Evolutionary conservation across 2,797 vertebrate species (phyloP), one percentile per base, ranked within the genome.

Genomic region (Tenualosa ilisha): DNA sequence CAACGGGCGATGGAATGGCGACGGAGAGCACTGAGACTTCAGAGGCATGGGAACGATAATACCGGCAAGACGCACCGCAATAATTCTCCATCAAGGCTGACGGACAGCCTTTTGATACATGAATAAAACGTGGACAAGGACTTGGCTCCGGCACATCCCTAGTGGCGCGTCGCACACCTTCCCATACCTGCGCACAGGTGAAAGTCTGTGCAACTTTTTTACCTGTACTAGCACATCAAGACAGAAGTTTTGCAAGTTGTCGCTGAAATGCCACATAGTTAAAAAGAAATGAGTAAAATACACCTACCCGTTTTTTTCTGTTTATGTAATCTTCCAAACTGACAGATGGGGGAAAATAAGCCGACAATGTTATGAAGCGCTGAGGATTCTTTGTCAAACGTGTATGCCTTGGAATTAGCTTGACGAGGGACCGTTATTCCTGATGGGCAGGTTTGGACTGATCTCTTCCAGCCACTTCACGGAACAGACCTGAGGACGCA

Each of bases 401-500:
- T 95, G 94, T 96, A 96, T 97, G 96, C 97, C 97, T 97, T 95
- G 95, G 95, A 96, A 96, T 97, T 95, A 97, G 97, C 97, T 96
- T 95, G 96, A 93, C 95, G 96, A 96, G 96, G 97, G 97, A 97
- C 96, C 97, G 97, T 96, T 98, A 97, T 97, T 98, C 97, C 97
- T 98, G 98, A 96, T 95, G 96, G 96, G 97, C 97, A 99, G 98
- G 98, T 99, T 98, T 97, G 97, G 95, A 98, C 97, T 98, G 97
- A 98, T 97, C 97, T 97, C 97, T 98, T 97, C 97, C 96, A 97
- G 97, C 97, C 97, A 98, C 97, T 98, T 97, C 97, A 99, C 97
- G 97, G 99, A 98, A 97, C 97, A 97, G 97, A 99, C 98, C 98
- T 99, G 98, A 96, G 98, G 96, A 97, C 97, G 97, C 97, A 98